phyloP scores from a whole-genome alignment of 2,797 vertebrate genomes.

The Taenioides sp. region DNA sequence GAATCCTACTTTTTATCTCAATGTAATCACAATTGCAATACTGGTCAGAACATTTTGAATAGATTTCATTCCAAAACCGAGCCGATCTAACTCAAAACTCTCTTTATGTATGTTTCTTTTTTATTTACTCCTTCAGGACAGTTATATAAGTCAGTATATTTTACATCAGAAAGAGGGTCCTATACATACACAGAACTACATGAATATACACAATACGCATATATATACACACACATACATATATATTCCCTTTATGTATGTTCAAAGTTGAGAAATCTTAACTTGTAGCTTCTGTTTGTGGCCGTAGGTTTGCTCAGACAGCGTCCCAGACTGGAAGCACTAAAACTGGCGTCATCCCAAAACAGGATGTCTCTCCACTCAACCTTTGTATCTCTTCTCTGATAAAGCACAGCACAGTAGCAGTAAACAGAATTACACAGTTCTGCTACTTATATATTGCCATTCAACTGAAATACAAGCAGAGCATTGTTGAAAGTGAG shows the following conservation, averaged over 20 bases:
- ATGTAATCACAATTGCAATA: no score
- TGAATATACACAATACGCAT: no score
- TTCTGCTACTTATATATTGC: conserved; percentile 25
- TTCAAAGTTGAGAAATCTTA: neutral
- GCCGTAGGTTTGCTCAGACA: conserved; percentile 46
- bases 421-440: conserved; percentile 42
- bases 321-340: conserved; percentile 21
- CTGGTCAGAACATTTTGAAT: no score
- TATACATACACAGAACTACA: no score
- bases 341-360: conserved; percentile 42
- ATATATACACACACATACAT: no score
- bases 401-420: conserved; percentile 48
- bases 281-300: conserved; percentile 22
- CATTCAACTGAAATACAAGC: conserved; percentile 50
- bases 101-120: neutral
- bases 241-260: neutral
- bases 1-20: no score
- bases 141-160: no score
- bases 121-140: no score
- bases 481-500: conserved; percentile 39
- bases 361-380: conserved; percentile 46
- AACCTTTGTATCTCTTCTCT: conserved; percentile 49
- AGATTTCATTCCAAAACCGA: no score
- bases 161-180: no score
- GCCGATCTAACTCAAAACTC: no score